Base-by-base conservation (phyloP, 2,113 vertebrate species). In the Pipa parva region DNA sequence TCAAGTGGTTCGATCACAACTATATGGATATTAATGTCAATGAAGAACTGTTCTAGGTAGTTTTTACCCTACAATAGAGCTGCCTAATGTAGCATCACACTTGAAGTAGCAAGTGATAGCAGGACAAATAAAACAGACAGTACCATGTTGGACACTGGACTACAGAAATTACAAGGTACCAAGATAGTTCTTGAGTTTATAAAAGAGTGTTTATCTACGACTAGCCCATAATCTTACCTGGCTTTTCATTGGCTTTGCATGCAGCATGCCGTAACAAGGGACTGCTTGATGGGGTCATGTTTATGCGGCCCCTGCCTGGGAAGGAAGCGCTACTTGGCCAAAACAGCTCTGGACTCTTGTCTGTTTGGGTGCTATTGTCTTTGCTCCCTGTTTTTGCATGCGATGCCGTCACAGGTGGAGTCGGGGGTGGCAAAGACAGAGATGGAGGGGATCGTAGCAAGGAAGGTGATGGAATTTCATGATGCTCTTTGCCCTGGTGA, bases 331-430 rank as follows among this genome's bases (percentile, higher is more conserved):
- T 12, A 7, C 37, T 52, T 0, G 87, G 84, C 84, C 88, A 90
- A 74, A 88, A 84, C 59, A 83, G 83, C 31, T 92, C 89, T 0
- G 86, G 2, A 6, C 77, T 76, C 74, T 80, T 90, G 71, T 91
- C 89, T 0, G 90, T 93, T 82, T 92, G 91, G 0, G 88, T 92
- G 83, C 90, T 87, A 79, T 80, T 90, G 81, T 92, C 92, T 60
- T 83, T 92, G 83, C 91, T 92, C 73, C 87, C 88, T 0, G 83
- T 92, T 79, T 91, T 93, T 0, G 58, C 37, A 0, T 93, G 92
- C 48, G 82, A 77, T 2, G 86, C 81, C 1, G 79, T 28, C 10
- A 76, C 59, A 0, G 78, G 72, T 17, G 72, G 74, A 0, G 27
- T 25, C 0, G 78, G 6, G 3, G 74, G 12, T 1, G 81, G 79